Conservation (phyloP, 2,888 invertebrate genomes). For the Acrobasis consociella region DNA sequence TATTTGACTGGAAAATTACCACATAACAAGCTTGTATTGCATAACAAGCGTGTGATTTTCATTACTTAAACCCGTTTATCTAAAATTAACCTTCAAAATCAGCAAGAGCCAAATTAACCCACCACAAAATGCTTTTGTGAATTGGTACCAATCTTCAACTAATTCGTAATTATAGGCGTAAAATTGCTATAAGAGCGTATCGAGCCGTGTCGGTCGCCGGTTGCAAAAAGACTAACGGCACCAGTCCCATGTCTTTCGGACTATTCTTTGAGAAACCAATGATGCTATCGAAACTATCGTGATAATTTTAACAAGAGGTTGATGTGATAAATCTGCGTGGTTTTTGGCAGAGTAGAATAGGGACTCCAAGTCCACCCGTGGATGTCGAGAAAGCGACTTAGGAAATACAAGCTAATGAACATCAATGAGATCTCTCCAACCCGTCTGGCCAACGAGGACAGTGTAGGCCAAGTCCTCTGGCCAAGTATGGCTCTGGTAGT, state of each 20-base stretch:
- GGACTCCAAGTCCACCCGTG: too few relatives aligned
- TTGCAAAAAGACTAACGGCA: slow-evolving; percentile 73
- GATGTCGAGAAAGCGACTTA: too few relatives aligned
- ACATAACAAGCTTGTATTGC: too few relatives aligned
- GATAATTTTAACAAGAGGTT: slow-evolving; percentile 28
- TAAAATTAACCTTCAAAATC: not conserved
- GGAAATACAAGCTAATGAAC: too few relatives aligned
- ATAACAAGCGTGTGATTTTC: not conserved
- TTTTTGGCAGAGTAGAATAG: too few relatives aligned
- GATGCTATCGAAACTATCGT: slow-evolving; percentile 28
- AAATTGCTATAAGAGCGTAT: slow-evolving; percentile 61
- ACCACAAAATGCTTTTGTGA: slow-evolving; percentile 44
- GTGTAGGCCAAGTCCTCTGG: too few relatives aligned
- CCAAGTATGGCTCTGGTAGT: too few relatives aligned
- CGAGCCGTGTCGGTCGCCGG: slow-evolving; percentile 49
- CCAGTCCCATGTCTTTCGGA: slow-evolving; percentile 50
- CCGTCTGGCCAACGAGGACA: too few relatives aligned
- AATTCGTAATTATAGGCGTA: slow-evolving; percentile 68
- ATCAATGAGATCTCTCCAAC: too few relatives aligned
- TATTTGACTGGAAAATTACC: too few relatives aligned
- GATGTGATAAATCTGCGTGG: not conserved
- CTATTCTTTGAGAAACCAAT: not conserved
- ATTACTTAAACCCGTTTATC: not conserved
- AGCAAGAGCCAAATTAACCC: slow-evolving; percentile 44
- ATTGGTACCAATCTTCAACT: slow-evolving; percentile 45